Evolutionary conservation across 2,797 vertebrate species (phyloP), one percentile per base, ranked within the genome.

Genomic region (Acridotheres tristis): DNA sequence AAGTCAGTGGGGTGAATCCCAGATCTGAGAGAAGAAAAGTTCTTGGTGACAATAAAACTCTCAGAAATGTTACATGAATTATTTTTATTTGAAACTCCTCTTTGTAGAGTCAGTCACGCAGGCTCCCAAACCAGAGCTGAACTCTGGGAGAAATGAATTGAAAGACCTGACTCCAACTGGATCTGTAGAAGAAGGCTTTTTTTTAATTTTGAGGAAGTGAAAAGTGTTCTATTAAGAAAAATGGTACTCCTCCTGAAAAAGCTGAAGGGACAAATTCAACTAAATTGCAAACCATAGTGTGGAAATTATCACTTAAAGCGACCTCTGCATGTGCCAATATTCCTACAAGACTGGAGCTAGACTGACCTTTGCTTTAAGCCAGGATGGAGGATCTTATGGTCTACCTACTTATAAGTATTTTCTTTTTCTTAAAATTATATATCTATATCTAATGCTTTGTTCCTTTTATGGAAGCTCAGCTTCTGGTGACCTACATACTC

Each of bases 1-100:
- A 93, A 86, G 77, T 79, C 91, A 69, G 67, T 38, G 71, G 42
- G 76, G 62, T 91, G 93, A 96, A 91, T 88, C 30, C 26, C 48
- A 89, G 85, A 84, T 87, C 80, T 91, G 77, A 90, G 42, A 85
- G 45, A 63, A 83, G 32, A 55, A 40, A 85, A 91, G 76, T 84
- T 91, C 76, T 86, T 51, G 40, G 54, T 69, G 66, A 73, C 77
- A 84, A 78, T 78, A 85, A 90, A 95, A 87, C 29, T 40, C 75
- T 81, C 40, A 90, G 80, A 94, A 95, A 89, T 23, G 34, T 53
- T 67, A 67, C 13, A 38, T 63, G 67, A 90, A 69, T 86, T 94
- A 82, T 82, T 89, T 78, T 90, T 88, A 63, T 79, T 85, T 62
- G 67, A 38, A 47, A 58, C 20, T 73, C 11, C 5, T 20, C 76